A percentile compares a stretch with the other conserved stretches of the same genome.
Conservation (phyloP, 2,113 vertebrate genomes). For the Vidua macroura region DNA sequence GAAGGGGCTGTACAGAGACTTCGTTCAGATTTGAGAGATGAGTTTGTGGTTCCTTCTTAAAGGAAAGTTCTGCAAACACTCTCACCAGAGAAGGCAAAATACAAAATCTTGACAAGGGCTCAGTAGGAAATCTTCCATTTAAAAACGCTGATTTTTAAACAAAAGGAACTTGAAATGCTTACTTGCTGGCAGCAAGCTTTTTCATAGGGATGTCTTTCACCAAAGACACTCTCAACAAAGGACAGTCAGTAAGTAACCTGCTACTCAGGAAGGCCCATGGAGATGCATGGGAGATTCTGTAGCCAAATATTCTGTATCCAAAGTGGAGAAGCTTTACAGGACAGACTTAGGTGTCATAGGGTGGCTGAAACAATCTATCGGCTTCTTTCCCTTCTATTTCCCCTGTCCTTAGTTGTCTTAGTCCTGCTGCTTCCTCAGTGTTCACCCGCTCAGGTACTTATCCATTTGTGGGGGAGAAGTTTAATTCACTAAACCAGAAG, state of each 20-base stretch:
- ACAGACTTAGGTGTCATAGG: neutral
- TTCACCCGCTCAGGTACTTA: neutral
- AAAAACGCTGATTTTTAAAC: neutral
- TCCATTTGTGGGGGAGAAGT: neutral
- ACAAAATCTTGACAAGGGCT: neutral
- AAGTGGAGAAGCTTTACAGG: neutral
- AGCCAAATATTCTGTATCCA: neutral
- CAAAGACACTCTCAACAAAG: neutral
- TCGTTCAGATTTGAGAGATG: neutral
- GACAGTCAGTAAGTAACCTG: neutral
- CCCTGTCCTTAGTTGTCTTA: neutral
- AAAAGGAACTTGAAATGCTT: neutral
- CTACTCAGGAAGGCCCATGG: neutral
- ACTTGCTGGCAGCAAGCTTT: neutral
- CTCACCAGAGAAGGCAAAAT: neutral
- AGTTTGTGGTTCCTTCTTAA: neutral
- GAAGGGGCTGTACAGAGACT: neutral
- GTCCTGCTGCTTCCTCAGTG: neutral
- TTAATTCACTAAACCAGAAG: neutral
- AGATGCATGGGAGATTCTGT: neutral
- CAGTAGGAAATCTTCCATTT: neutral
- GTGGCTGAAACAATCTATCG: neutral
- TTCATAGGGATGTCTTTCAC: neutral
- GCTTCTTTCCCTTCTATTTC: neutral
- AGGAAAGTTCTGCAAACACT: neutral